phyloP scores from a whole-genome alignment of 2,797 vertebrate species.

The Hafferia zeledoni region DNA sequence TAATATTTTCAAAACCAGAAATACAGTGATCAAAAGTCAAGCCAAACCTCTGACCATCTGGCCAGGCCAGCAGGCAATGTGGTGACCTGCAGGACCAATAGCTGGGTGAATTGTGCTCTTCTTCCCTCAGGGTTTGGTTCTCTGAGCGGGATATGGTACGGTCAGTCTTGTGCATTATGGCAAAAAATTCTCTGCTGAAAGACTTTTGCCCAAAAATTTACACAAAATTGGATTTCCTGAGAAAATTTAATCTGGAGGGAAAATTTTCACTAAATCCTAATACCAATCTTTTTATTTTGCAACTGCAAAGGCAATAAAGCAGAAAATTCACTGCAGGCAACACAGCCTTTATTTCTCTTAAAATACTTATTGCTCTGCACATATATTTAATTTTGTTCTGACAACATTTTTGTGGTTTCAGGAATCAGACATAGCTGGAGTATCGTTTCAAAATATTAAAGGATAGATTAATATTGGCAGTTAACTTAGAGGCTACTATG shows the following conservation, averaged over 20 bases:
- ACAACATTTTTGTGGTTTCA: constrained; percentile 41
- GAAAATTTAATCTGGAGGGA: background rate
- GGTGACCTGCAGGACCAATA: accelerated
- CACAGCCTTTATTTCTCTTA: background rate
- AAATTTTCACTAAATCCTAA: background rate
- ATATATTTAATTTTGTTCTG: background rate
- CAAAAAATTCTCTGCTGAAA: background rate
- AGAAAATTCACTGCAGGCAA: background rate
- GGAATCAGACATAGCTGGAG: constrained; percentile 28
- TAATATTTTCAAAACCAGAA: background rate
- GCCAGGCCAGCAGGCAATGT: background rate
- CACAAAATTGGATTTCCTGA: background rate
- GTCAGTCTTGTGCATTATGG: background rate
- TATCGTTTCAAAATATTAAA: constrained; percentile 10
- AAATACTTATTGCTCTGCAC: background rate
- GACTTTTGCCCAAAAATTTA: background rate
- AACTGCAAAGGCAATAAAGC: background rate
- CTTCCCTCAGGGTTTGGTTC: background rate
- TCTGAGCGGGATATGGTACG: accelerated
- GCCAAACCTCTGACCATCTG: background rate
- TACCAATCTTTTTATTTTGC: background rate
- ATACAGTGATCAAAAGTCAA: background rate
- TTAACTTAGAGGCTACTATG: constrained; percentile 17
- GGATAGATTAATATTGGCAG: constrained; percentile 40
- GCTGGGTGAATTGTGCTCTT: background rate